Evolutionary conservation across 2,113 vertebrate genomes (phyloP).

Genomic region (Cyphomyrus plagiostoma): DNA sequence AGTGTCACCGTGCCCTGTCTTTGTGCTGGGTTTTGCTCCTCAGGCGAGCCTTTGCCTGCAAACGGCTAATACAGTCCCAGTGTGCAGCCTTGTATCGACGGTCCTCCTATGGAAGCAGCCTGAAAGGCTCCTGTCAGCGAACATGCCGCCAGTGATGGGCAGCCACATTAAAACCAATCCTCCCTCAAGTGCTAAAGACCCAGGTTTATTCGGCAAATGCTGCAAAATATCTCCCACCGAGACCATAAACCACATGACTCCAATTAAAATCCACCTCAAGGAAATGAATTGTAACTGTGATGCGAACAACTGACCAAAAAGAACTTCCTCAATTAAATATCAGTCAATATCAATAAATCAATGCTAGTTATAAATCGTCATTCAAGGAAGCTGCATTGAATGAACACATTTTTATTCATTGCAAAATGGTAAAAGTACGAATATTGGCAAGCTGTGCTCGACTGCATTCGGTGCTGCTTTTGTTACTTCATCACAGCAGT

Average conservation of each 20-base stretch:
- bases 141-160: not conserved
- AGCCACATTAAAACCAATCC: not conserved
- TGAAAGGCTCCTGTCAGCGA: not conserved
- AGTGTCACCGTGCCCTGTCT: conserved; percentile 4
- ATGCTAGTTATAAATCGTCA: not conserved
- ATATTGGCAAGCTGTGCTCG: not conserved
- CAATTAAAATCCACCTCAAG: not conserved
- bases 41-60: not conserved
- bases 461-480: conserved; percentile 21
- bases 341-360: not conserved
- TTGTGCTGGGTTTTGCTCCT: conserved; percentile 14
- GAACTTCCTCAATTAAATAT: not conserved
- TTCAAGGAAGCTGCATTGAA: not conserved
- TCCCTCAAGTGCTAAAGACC: not conserved
- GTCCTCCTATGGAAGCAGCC: not conserved
- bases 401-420: not conserved
- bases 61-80: not conserved
- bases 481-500: conserved; percentile 35
- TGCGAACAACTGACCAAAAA: not conserved
- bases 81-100: not conserved
- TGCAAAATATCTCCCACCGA: not conserved
- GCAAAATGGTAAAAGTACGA: not conserved
- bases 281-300: not conserved
- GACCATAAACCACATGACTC: not conserved
- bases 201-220: not conserved